These are phyloP conservation scores for Drosophila mercatorum DNA, from an alignment of 2,888 invertebrate species.

Conservation along the genomic window DNA sequence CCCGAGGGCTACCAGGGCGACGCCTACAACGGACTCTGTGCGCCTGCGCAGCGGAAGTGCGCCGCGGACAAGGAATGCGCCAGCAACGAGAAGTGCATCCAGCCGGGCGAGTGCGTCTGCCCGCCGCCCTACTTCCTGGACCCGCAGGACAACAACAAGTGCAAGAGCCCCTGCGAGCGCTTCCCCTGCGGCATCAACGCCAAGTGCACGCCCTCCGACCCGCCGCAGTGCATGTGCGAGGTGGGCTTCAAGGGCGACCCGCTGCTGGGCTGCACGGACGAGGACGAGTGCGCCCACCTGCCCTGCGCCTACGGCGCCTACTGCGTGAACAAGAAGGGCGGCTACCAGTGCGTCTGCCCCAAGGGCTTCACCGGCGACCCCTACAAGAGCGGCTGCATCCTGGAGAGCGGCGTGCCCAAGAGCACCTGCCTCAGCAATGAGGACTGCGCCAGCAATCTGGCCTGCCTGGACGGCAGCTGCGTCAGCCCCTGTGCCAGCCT, in stretches of 20 bases:
- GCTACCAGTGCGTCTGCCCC: slow-evolving; percentile 94
- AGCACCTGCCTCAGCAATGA: slow-evolving; percentile 90
- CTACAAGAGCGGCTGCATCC: slow-evolving; percentile 92
- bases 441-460: slow-evolving; percentile 92
- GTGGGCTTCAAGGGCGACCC: slow-evolving; percentile 95
- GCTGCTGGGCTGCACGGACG: slow-evolving; percentile 92
- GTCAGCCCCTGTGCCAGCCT: slow-evolving; percentile 92
- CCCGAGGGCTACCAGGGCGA: slow-evolving; percentile 93
- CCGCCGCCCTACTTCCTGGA: slow-evolving; percentile 96
- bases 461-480: slow-evolving; percentile 92
- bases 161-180: slow-evolving; percentile 96
- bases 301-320: slow-evolving; percentile 95
- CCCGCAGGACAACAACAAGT: slow-evolving; percentile 91
- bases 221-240: slow-evolving; percentile 95
- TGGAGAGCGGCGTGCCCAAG: slow-evolving; percentile 86
- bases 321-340: slow-evolving; percentile 94
- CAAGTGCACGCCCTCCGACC: slow-evolving; percentile 94
- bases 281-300: slow-evolving; percentile 93
- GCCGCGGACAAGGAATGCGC: slow-evolving; percentile 93
- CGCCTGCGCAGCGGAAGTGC: slow-evolving; percentile 92
- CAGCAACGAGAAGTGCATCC: slow-evolving; percentile 94
- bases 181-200: slow-evolving; percentile 96
- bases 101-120: slow-evolving; percentile 96
- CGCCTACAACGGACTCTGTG: slow-evolving; percentile 92
- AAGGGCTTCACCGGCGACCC: slow-evolving; percentile 93